Evolutionary conservation across 2,888 invertebrate genomes (phyloP), one percentile per base, ranked within the genome.

Genomic region (Torymus auratus): DNA sequence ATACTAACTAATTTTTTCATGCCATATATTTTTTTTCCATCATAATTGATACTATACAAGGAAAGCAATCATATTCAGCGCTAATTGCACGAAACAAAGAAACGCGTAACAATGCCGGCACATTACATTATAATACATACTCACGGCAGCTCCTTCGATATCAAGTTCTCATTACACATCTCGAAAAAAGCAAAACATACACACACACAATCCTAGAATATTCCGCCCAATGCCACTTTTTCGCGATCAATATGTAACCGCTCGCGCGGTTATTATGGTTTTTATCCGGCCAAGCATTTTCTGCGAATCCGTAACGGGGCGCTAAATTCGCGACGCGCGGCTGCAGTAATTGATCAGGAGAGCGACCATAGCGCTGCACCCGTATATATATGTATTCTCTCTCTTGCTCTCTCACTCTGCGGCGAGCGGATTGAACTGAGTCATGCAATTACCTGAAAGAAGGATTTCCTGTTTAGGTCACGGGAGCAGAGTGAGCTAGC

Each of bases 401-500:
- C 41, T 41, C 41, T 41, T 10, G 5, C 41, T 41, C 41, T 41
- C 41, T 41, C 7, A 41, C 41, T 41, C 41, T 41, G 41, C 41
- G 41, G 71, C 65, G 58, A 87, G 41, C 41, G 41, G 85, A 88
- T 88, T 87, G 85, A 87, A 87, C 86, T 84, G 87, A 88, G 88
- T 88, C 89, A 88, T 85, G 86, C 87, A 89, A 90, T 90, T 89
- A 89, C 88, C 88, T 88, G 88, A 88, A 89, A 90, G 86, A 87
- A 90, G 90, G 90, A 90, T 90, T 90, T 90, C 90, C 90, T 90
- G 90, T 89, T 90, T 90, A 88, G 90, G 86, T 85, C 85, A 84
- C 83, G 82, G 80, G 80, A 76, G 84, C 83, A 78, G 67, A 41
- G 41, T 7, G 41, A 41, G 41, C 41, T 4, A 20, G 2, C 20